phyloP scores from a whole-genome alignment of 2,888 invertebrate species.

The Chrysina gloriosa region DNA sequence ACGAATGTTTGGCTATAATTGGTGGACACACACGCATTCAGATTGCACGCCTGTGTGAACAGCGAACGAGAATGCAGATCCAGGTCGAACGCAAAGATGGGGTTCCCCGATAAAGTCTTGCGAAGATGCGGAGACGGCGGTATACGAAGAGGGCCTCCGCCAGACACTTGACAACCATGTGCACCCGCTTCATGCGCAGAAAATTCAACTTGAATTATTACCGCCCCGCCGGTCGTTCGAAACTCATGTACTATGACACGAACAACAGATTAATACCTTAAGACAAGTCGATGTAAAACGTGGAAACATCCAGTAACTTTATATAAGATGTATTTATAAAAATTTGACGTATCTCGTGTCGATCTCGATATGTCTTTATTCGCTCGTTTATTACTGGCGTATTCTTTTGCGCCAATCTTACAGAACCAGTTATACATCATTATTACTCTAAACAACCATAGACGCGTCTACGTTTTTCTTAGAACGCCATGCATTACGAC shows the following conservation, averaged over 20 bases:
- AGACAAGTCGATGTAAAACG: slow-evolving; percentile 34
- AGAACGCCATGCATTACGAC: neutral
- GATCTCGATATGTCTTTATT: slow-evolving; percentile 39
- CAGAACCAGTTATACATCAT: slow-evolving; percentile 17
- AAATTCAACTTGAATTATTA: slow-evolving; percentile 41
- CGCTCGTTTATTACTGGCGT: slow-evolving; percentile 15
- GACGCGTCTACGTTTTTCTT: neutral
- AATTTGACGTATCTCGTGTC: slow-evolving; percentile 39
- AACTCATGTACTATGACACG: slow-evolving; percentile 41
- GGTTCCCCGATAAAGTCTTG: slow-evolving; percentile 40
- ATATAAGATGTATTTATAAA: slow-evolving; percentile 35
- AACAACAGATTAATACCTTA: slow-evolving; percentile 41
- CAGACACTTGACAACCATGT: slow-evolving; percentile 45
- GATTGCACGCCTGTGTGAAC: slow-evolving; percentile 46
- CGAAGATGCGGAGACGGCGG: slow-evolving; percentile 3
- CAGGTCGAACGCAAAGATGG: slow-evolving; percentile 42
- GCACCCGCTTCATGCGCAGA: slow-evolving; percentile 43
- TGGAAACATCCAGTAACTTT: slow-evolving; percentile 38
- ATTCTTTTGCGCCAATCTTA: neutral
- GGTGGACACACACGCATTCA: slow-evolving; percentile 48
- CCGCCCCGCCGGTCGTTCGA: slow-evolving; percentile 32
- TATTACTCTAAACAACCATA: slow-evolving; percentile 25
- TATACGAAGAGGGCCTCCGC: slow-evolving; percentile 10
- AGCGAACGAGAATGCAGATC: slow-evolving; percentile 43
- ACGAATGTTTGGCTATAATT: slow-evolving; percentile 49